A percentile compares a stretch with the other conserved stretches of the same genome.
These are phyloP conservation scores for Clostera curtula DNA, from an alignment of 2,888 invertebrate species.

Conservation along the genomic window DNA sequence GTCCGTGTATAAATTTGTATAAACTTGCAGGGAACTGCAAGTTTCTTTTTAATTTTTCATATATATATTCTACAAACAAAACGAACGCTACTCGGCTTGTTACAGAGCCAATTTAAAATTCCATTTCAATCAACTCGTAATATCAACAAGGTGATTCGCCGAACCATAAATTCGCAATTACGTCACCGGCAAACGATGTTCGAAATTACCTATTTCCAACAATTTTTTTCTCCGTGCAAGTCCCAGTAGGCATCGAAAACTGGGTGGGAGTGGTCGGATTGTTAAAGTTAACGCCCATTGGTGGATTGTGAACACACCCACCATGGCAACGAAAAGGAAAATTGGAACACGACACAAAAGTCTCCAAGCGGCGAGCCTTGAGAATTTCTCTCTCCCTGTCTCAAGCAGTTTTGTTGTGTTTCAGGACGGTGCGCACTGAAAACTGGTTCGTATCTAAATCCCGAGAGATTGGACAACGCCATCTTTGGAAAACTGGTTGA, in stretches of 20 bases:
- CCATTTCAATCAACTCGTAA: slow-evolving; percentile 24
- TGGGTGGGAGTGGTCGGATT: slow-evolving; percentile 56
- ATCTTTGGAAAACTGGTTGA: slow-evolving; percentile 32
- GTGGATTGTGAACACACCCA: slow-evolving; percentile 53
- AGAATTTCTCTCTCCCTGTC: slow-evolving; percentile 71
- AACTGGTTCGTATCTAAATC: slow-evolving; percentile 47
- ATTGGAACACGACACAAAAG: slow-evolving; percentile 29
- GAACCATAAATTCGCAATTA: slow-evolving; percentile 62
- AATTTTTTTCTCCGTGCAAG: slow-evolving; percentile 59
- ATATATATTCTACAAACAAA: not conserved
- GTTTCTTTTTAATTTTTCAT: not conserved
- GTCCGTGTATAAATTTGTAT: no score
- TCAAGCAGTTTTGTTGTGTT: slow-evolving; percentile 44
- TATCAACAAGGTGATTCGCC: slow-evolving; percentile 25
- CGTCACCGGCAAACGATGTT: slow-evolving; percentile 57
- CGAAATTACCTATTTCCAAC: slow-evolving; percentile 68
- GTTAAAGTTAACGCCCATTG: slow-evolving; percentile 55
- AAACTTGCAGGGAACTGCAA: no score
- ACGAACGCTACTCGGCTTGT: slow-evolving; percentile 4
- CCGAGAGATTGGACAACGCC: slow-evolving; percentile 41
- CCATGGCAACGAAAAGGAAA: slow-evolving; percentile 54
- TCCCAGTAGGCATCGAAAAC: slow-evolving; percentile 72
- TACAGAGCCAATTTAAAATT: slow-evolving; percentile 24
- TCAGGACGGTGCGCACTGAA: slow-evolving; percentile 65
- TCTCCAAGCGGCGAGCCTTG: slow-evolving; percentile 60